Conservation (phyloP, 1,140 invertebrate species). For the Matsumurasca onukii region DNA sequence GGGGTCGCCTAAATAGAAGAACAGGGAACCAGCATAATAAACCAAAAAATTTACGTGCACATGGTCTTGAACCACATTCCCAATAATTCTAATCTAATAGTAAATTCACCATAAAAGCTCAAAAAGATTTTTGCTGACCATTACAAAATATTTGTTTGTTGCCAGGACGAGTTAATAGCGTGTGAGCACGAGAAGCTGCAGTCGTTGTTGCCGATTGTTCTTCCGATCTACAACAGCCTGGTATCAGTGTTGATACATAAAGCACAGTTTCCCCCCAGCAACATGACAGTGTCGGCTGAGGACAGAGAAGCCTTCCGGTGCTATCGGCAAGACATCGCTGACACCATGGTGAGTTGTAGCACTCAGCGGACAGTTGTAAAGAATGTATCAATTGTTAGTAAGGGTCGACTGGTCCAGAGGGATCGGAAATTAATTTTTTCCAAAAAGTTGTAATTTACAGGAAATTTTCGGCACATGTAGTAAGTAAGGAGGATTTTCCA, state of each 20-base stretch:
- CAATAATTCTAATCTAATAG: too few relatives aligned
- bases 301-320: slow-evolving; percentile 85
- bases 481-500: slow-evolving; percentile 42
- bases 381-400: not conserved
- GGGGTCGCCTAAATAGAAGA: too few relatives aligned
- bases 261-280: slow-evolving; percentile 58
- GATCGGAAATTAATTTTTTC: not conserved
- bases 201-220: slow-evolving; percentile 53
- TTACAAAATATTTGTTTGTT: too few relatives aligned
- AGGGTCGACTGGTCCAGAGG: not conserved
- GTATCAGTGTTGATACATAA: slow-evolving; percentile 65
- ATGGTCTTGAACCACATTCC: too few relatives aligned
- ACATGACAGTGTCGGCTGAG: slow-evolving; percentile 59
- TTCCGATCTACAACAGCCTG: slow-evolving; percentile 65
- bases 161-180: slow-evolving; percentile 61
- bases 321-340: slow-evolving; percentile 88
- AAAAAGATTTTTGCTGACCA: too few relatives aligned
- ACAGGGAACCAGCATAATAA: too few relatives aligned
- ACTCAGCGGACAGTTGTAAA: not conserved
- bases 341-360: slow-evolving; percentile 68
- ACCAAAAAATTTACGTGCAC: too few relatives aligned
- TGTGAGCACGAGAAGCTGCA: slow-evolving; percentile 54
- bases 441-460: not conserved
- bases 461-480: not conserved
- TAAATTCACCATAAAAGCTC: too few relatives aligned